These are phyloP conservation scores for Rhingia campestris DNA, from an alignment of 2,888 invertebrate genomes.

Conservation along the genomic window DNA sequence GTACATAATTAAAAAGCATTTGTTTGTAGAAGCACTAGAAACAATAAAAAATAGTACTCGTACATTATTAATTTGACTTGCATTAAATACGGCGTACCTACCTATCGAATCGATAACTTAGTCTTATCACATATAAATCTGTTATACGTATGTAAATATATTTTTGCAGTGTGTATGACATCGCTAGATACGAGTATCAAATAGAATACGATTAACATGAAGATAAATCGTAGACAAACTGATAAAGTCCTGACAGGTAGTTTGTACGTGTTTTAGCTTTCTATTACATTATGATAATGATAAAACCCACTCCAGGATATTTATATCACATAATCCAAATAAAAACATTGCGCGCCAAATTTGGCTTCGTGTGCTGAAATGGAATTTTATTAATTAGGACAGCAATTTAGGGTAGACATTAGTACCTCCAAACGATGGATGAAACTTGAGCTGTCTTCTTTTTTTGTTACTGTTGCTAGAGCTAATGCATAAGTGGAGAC, in stretches of 20 bases:
- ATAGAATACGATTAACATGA: neutral
- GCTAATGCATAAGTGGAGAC: conserved; percentile 13
- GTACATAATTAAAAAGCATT: too few relatives aligned
- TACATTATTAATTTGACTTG: too few relatives aligned
- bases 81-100: too few relatives aligned
- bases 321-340: conserved; percentile 37
- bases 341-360: conserved; percentile 40
- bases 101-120: too few relatives aligned
- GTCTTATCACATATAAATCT: too few relatives aligned
- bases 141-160: too few relatives aligned
- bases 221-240: conserved; percentile 25
- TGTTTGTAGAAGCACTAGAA: too few relatives aligned
- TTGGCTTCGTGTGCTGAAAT: conserved; percentile 32
- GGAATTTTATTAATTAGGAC: conserved; percentile 52
- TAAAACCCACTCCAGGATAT: conserved; percentile 12
- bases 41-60: too few relatives aligned
- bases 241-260: conserved; percentile 31
- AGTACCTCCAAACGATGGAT: neutral
- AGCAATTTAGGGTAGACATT: conserved; percentile 31
- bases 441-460: conserved; percentile 31
- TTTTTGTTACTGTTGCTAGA: neutral
- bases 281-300: neutral
- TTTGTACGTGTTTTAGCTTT: conserved; percentile 18
- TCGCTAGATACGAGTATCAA: conserved; percentile 18
- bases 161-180: neutral